Conservation (phyloP, 1,140 invertebrate species). For the Lucilia cuprina region DNA sequence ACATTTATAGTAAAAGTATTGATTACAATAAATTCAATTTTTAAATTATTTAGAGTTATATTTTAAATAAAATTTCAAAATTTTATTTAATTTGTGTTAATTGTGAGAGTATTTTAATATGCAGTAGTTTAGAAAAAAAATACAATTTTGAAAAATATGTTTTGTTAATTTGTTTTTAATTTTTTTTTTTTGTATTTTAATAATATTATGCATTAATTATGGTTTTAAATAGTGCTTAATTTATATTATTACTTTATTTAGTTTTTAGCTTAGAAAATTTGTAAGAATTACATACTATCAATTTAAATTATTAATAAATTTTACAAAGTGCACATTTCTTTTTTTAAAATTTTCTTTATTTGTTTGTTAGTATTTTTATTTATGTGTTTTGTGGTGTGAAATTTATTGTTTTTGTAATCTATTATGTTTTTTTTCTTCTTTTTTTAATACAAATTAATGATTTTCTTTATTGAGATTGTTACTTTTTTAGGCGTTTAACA, state of each 20-base stretch:
- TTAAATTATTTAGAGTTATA: not conserved
- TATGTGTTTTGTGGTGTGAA: not conserved
- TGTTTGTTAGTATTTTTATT: not conserved
- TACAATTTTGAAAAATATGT: not conserved
- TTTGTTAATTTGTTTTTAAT: not conserved
- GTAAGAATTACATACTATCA: constrained; percentile 31
- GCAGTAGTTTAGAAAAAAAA: not conserved
- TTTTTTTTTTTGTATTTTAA: not conserved
- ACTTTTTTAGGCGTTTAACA: no score
- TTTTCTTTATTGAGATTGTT: no score
- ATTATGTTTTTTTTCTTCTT: no score
- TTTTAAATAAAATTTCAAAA: not conserved
- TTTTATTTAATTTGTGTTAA: not conserved
- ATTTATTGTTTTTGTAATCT: not conserved
- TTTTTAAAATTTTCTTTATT: not conserved
- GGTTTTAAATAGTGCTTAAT: constrained; percentile 8
- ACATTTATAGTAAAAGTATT: not conserved
- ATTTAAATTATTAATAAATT: constrained; percentile 23
- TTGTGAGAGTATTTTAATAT: not conserved
- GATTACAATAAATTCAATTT: not conserved
- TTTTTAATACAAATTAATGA: no score
- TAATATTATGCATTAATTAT: not conserved
- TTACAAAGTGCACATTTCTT: constrained; percentile 32
- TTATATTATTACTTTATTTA: not conserved
- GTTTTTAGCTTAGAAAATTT: not conserved